Evolutionary conservation across 2,888 invertebrate genomes (phyloP).

Genomic region (Philereme transversata): DNA sequence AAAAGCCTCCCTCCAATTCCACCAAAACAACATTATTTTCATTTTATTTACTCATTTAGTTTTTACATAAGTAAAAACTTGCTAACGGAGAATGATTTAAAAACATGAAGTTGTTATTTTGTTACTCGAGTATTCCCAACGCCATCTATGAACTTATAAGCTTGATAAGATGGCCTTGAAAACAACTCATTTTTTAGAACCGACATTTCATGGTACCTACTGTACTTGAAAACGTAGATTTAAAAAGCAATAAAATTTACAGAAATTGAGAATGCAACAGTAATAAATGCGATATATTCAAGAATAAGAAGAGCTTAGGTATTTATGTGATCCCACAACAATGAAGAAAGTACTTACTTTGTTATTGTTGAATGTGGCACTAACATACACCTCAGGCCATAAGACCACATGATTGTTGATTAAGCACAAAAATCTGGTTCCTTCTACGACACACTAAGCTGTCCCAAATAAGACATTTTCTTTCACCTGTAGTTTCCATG

Average conservation of each 20-base stretch:
- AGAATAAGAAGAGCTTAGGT: slow-evolving; percentile 59
- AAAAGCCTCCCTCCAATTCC: too few species aligned
- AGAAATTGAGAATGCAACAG: slow-evolving; percentile 61
- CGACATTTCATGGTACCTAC: too few species aligned
- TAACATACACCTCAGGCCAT: slow-evolving; percentile 60
- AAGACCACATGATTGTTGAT: slow-evolving; percentile 63
- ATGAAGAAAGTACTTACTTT: slow-evolving; percentile 74
- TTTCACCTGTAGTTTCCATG: slow-evolving; percentile 75
- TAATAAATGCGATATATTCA: slow-evolving; percentile 61
- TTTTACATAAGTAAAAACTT: too few species aligned
- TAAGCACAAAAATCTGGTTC: slow-evolving; percentile 70
- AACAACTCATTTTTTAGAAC: too few species aligned
- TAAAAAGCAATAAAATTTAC: slow-evolving; percentile 1
- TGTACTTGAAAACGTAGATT: background rate
- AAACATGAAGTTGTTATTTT: too few species aligned
- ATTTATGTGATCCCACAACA: slow-evolving; percentile 74
- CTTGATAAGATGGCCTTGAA: too few species aligned
- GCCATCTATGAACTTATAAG: too few species aligned
- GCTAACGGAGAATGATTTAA: too few species aligned
- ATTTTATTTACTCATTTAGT: too few species aligned
- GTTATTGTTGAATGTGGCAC: slow-evolving; percentile 59
- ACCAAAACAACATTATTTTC: too few species aligned
- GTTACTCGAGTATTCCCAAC: too few species aligned
- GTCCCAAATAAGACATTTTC: slow-evolving; percentile 53
- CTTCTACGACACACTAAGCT: slow-evolving; percentile 81